These are phyloP conservation scores for Triplophysa yarkandensis DNA, from an alignment of 2,797 vertebrate genomes.

Conservation along the genomic window DNA sequence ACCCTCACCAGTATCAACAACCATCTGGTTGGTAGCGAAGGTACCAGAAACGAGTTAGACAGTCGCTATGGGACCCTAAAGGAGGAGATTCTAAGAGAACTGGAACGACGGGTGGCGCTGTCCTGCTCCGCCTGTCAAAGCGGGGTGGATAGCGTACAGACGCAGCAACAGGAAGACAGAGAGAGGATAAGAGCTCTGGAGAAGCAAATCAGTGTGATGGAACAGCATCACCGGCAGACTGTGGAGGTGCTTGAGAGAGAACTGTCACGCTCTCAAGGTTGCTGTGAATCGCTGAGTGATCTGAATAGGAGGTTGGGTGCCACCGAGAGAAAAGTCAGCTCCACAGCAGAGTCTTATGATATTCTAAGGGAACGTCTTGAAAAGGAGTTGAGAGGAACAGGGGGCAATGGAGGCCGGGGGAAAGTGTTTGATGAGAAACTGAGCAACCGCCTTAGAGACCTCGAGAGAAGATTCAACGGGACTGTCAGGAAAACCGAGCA, in stretches of 20 bases:
- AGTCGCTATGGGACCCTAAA: slow-evolving; percentile 69
- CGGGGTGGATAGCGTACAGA: slow-evolving; percentile 80
- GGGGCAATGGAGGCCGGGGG: slow-evolving; percentile 61
- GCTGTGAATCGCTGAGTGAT: slow-evolving; percentile 71
- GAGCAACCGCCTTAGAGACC: slow-evolving; percentile 69
- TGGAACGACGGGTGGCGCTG: slow-evolving; percentile 82
- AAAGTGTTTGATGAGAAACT: slow-evolving; percentile 72
- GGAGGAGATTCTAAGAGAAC: slow-evolving; percentile 75
- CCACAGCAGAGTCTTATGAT: slow-evolving; percentile 71
- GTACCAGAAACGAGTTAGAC: slow-evolving; percentile 65
- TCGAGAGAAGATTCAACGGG: slow-evolving; percentile 82
- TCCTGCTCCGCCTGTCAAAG: slow-evolving; percentile 83
- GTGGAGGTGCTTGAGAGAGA: slow-evolving; percentile 73
- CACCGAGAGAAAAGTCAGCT: slow-evolving; percentile 75
- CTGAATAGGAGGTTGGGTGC: slow-evolving; percentile 72
- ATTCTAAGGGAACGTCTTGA: slow-evolving; percentile 76
- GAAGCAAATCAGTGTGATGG: slow-evolving; percentile 81
- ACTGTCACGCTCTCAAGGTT: slow-evolving; percentile 68
- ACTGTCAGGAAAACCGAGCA: slow-evolving; percentile 81
- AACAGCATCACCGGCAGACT: slow-evolving; percentile 79
- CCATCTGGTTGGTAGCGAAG: slow-evolving; percentile 69
- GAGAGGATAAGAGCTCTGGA: slow-evolving; percentile 83
- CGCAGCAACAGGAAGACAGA: slow-evolving; percentile 81
- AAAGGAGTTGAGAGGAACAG: slow-evolving; percentile 67
- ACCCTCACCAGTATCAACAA: slow-evolving; percentile 82